phyloP scores from a whole-genome alignment of 2,888 invertebrate genomes.

The Lepidocyrtoides sp. region DNA sequence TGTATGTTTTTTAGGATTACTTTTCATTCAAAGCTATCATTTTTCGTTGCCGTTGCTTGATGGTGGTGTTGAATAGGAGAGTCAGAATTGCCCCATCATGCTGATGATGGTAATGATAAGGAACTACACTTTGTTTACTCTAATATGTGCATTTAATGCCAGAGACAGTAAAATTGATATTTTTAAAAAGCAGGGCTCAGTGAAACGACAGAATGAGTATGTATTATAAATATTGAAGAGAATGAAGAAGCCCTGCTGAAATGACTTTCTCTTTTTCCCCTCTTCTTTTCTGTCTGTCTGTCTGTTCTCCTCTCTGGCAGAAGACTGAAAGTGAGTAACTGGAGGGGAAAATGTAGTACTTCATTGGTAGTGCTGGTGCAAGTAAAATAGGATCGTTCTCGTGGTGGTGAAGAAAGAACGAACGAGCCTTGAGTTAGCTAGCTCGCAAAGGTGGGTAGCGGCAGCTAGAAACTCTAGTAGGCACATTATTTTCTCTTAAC shows the following conservation, averaged over 20 bases:
- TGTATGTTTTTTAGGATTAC: too few relatives aligned
- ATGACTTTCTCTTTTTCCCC: conserved; percentile 22
- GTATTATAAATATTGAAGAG: conserved; percentile 8
- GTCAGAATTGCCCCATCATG: neutral
- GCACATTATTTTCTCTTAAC: conserved; percentile 3
- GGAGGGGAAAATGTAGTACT: conserved; percentile 38
- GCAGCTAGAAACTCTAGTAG: neutral
- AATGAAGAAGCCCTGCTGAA: conserved; percentile 20
- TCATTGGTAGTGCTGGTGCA: conserved; percentile 1
- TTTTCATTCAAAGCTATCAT: too few relatives aligned
- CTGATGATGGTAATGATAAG: neutral
- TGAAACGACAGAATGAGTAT: neutral
- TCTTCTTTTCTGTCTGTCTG: conserved; percentile 34
- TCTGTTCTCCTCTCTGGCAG: conserved; percentile 59
- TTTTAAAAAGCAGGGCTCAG: neutral
- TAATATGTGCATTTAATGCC: neutral
- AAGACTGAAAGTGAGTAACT: conserved; percentile 56
- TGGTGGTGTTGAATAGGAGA: neutral
- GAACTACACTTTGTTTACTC: neutral
- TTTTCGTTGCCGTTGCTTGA: neutral
- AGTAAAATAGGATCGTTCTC: neutral
- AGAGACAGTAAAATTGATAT: neutral
- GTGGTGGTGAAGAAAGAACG: neutral
- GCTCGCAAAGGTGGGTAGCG: conserved; percentile 16
- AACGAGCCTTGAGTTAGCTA: neutral